These are phyloP conservation scores for Carterocephalus palaemon DNA, from an alignment of 2,888 invertebrate genomes.

Conservation along the genomic window DNA sequence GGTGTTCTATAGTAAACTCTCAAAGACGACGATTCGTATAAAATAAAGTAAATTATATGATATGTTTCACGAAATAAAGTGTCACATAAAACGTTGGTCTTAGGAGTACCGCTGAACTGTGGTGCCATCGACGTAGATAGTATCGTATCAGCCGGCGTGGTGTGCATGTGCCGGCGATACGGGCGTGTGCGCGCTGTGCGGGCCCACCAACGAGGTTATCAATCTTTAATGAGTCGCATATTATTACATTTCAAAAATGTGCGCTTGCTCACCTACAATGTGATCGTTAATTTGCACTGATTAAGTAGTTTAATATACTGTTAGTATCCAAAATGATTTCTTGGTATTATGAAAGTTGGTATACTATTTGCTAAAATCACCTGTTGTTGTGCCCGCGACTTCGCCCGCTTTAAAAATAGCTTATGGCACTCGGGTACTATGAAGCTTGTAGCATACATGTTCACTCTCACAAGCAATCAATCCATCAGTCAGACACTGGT, in stretches of 20 bases:
- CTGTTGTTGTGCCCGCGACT: no score
- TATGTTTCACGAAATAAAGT: neutral
- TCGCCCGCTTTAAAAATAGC: no score
- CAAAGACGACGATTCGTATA: no score
- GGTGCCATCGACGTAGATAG: slow-evolving; percentile 38
- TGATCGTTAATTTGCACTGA: slow-evolving; percentile 36
- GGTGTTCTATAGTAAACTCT: no score
- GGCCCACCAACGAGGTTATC: slow-evolving; percentile 65
- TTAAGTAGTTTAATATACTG: slow-evolving; percentile 26
- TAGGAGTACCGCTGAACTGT: slow-evolving; percentile 7
- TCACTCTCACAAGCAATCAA: no score
- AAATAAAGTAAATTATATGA: neutral
- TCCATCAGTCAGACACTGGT: no score
- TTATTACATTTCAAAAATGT: slow-evolving; percentile 51
- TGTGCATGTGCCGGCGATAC: slow-evolving; percentile 26
- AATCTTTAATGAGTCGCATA: slow-evolving; percentile 62
- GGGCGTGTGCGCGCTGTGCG: slow-evolving; percentile 41
- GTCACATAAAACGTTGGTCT: neutral
- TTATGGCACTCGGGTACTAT: no score
- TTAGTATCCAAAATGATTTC: slow-evolving; percentile 7
- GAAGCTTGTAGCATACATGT: no score
- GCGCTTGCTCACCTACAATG: slow-evolving; percentile 40
- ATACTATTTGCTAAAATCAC: slow-evolving; percentile 1
- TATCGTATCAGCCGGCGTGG: slow-evolving; percentile 31
- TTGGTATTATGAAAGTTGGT: slow-evolving; percentile 10